Conservation (phyloP, 2,797 vertebrate species). For the Melanotaenia parkinsoni region DNA sequence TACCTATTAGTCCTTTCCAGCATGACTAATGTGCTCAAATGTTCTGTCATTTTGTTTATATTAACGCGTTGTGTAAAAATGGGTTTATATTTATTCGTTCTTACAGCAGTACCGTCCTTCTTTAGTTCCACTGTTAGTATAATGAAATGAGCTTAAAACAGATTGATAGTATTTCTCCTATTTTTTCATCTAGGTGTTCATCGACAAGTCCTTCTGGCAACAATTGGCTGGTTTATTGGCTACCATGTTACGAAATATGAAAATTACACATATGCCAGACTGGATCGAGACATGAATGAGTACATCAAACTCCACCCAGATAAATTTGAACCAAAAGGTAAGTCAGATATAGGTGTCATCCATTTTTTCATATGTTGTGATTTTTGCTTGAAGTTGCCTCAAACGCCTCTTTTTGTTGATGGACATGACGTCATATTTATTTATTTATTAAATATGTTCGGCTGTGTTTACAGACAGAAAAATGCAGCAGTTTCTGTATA, state of each 20-base stretch:
- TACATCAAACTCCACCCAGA: conserved; percentile 86
- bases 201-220: conserved; percentile 85
- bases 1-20: background rate
- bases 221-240: conserved; percentile 87
- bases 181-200: conserved; percentile 84
- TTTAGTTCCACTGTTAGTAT: background rate
- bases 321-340: conserved; percentile 84
- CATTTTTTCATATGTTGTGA: background rate
- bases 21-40: background rate
- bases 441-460: background rate
- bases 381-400: background rate
- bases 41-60: background rate
- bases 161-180: rapidly evolving
- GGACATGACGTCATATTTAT: background rate
- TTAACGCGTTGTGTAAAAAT: background rate
- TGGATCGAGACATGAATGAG: conserved; percentile 86
- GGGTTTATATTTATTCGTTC: background rate
- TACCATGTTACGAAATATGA: conserved; percentile 85
- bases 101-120: background rate
- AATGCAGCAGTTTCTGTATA: background rate
- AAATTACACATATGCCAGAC: conserved; percentile 82
- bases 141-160: background rate
- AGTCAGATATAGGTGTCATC: background rate
- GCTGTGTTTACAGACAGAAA: background rate
- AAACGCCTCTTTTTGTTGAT: background rate